phyloP scores from a whole-genome alignment of 2,888 invertebrate species.

The Corythucha ciliata region DNA sequence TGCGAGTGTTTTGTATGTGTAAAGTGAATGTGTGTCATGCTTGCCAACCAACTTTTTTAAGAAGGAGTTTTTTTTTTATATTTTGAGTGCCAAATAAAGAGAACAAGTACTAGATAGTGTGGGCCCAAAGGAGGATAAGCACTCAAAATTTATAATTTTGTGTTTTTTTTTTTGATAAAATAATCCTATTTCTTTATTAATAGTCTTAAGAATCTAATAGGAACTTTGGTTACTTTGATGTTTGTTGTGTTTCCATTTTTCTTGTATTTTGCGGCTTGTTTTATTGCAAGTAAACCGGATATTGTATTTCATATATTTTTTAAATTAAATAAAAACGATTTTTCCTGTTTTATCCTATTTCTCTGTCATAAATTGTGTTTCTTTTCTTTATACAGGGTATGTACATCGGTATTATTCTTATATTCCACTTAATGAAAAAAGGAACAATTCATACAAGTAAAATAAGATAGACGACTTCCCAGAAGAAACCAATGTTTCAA shows the following conservation, averaged over 20 bases:
- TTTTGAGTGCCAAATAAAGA: too few relatives aligned
- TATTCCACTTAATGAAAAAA: too few relatives aligned
- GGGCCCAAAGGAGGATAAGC: not conserved
- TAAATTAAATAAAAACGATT: too few relatives aligned
- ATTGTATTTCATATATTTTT: too few relatives aligned
- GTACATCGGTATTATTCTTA: not conserved
- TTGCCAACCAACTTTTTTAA: too few relatives aligned
- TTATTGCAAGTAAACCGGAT: too few relatives aligned
- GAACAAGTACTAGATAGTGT: not conserved
- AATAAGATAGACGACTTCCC: too few relatives aligned
- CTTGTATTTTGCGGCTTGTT: not conserved
- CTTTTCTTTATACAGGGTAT: constrained; percentile 4
- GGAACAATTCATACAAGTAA: too few relatives aligned
- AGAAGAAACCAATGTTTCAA: too few relatives aligned
- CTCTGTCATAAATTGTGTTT: too few relatives aligned
- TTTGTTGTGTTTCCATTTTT: not conserved
- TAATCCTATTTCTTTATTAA: constrained; percentile 9
- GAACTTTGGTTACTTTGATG: constrained; percentile 28
- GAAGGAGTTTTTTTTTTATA: too few relatives aligned
- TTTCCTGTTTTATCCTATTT: not conserved
- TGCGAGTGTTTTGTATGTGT: constrained; percentile 9
- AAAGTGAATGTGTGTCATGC: not conserved
- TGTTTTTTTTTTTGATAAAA: constrained; percentile 2
- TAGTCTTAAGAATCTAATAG: constrained; percentile 28
- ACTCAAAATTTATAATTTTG: not conserved